These are phyloP conservation scores for Pterocles burchelli DNA, from an alignment of 2,113 vertebrate genomes.

Conservation along the genomic window DNA sequence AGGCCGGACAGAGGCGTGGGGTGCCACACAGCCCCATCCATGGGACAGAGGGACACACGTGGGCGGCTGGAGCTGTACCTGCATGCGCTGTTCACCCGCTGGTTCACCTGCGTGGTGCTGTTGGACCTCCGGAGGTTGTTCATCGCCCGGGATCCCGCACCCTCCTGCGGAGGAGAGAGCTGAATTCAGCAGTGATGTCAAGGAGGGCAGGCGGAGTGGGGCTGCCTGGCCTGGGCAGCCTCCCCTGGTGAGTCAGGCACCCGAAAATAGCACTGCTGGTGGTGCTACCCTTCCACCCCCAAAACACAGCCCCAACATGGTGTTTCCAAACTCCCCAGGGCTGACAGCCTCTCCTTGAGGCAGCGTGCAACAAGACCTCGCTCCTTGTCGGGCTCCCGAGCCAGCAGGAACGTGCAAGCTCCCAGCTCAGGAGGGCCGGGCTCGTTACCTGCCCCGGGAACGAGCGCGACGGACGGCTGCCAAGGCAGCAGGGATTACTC, in stretches of 20 bases:
- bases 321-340: accelerated
- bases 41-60: accelerated
- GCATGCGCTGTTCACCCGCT: slow-evolving; percentile 63
- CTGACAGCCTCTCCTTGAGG: background rate
- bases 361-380: background rate
- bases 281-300: background rate
- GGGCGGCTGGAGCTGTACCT: slow-evolving; percentile 70
- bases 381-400: background rate
- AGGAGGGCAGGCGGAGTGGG: background rate
- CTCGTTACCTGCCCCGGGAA: background rate
- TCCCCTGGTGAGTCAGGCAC: background rate
- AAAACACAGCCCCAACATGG: accelerated
- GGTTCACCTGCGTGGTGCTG: slow-evolving; percentile 91
- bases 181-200: accelerated
- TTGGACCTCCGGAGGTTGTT: slow-evolving; percentile 92
- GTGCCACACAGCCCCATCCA: background rate
- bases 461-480: background rate
- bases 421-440: background rate
- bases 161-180: slow-evolving; percentile 66
- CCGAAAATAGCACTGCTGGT: background rate
- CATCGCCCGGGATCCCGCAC: slow-evolving; percentile 79
- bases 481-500: background rate
- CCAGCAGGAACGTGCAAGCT: background rate
- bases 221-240: background rate
- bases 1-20: accelerated